Evolutionary conservation across 2,888 invertebrate species (phyloP).

Genomic region (Conomelus anceps): DNA sequence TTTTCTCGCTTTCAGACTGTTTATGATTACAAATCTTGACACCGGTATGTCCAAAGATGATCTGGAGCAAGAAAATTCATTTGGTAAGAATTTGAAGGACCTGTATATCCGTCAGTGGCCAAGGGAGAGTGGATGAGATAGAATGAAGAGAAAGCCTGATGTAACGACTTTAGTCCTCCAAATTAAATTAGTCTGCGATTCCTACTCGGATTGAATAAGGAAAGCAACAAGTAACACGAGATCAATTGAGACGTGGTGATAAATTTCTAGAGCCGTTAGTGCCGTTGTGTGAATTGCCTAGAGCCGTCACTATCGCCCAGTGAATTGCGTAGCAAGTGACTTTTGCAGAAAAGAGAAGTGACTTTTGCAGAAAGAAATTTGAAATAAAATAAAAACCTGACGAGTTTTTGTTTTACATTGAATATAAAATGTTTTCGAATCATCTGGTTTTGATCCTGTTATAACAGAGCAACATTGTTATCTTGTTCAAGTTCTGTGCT

Average conservation of each 20-base stretch:
- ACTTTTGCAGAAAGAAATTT: not conserved
- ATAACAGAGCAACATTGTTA: not conserved
- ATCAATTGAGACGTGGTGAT: not conserved
- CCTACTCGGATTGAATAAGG: not conserved
- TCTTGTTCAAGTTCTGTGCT: not conserved
- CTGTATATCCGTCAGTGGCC: not conserved
- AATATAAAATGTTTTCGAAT: not conserved
- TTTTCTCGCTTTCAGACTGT: no score
- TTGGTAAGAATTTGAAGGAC: not conserved
- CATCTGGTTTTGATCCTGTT: not conserved
- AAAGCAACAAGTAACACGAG: not conserved
- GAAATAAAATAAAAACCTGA: not conserved
- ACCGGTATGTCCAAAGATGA: not conserved
- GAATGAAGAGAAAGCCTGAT: not conserved
- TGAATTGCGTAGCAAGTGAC: not conserved
- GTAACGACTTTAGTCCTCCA: not conserved
- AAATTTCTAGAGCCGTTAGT: not conserved
- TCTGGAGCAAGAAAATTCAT: not conserved
- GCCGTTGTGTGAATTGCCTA: not conserved
- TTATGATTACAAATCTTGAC: not conserved
- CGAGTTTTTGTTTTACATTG: not conserved
- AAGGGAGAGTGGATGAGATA: not conserved
- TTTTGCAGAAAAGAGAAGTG: not conserved
- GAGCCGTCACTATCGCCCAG: not conserved
- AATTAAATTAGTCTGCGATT: not conserved